phyloP scores from a whole-genome alignment of 1,140 invertebrate species.

The Rhyacophila brunnea region DNA sequence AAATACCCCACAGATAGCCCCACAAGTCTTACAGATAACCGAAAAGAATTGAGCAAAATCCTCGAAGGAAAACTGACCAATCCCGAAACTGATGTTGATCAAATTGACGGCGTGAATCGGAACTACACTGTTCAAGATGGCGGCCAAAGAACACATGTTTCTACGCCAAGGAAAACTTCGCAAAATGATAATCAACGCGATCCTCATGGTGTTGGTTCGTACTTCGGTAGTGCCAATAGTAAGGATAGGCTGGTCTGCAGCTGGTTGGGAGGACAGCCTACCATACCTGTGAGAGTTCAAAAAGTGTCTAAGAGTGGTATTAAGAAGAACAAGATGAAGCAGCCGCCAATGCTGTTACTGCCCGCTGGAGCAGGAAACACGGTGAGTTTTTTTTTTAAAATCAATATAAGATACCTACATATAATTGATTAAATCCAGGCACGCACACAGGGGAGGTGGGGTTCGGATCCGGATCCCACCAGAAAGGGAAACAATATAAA shows the following conservation, averaged over 20 bases:
- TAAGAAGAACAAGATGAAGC: conserved; percentile 42
- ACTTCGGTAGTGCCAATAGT: conserved; percentile 51
- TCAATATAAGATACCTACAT: no score
- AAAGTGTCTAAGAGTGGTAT: conserved; percentile 28
- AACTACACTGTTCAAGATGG: not conserved
- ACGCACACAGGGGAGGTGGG: no score
- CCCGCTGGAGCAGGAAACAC: conserved; percentile 48
- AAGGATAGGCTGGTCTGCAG: conserved; percentile 55
- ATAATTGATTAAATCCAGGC: no score
- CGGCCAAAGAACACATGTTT: not conserved
- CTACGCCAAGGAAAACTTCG: conserved; percentile 17
- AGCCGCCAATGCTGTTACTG: conserved; percentile 40
- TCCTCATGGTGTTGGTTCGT: conserved; percentile 21
- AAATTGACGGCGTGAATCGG: conserved; percentile 16
- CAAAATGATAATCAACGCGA: conserved; percentile 15
- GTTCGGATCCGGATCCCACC: no score
- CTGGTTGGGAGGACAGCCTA: conserved; percentile 55
- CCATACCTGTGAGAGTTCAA: conserved; percentile 26
- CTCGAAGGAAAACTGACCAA: conserved; percentile 44
- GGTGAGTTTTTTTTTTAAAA: no score
- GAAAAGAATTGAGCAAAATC: conserved; percentile 46
- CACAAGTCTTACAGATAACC: conserved; percentile 39
- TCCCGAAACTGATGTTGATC: conserved; percentile 25
- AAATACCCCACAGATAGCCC: conserved; percentile 41
- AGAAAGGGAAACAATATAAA: no score